Conservation (phyloP, 1,140 invertebrate genomes). For the Oreohelix idahoensis region DNA sequence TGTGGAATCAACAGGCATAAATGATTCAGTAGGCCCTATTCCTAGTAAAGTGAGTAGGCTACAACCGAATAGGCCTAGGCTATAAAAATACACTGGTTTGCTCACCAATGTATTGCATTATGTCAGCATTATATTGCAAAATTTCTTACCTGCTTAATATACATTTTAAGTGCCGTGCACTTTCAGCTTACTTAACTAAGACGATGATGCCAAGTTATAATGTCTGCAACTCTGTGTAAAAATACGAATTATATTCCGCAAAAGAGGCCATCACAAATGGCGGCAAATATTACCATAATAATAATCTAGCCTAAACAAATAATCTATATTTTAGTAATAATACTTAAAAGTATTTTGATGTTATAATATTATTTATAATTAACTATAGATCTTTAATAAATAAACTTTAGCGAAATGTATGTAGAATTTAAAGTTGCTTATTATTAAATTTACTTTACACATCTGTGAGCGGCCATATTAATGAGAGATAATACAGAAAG, state of each 20-base stretch:
- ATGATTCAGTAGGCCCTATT: too few species aligned
- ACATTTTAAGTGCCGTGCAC: slow-evolving; percentile 45
- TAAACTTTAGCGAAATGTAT: background rate
- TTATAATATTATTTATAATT: background rate
- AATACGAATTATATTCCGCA: background rate
- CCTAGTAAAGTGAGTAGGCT: too few species aligned
- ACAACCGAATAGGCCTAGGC: too few species aligned
- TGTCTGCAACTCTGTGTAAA: background rate
- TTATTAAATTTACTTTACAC: background rate
- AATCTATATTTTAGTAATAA: background rate
- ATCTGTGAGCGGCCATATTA: background rate
- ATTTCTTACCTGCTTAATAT: slow-evolving; percentile 55
- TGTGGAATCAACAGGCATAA: too few species aligned
- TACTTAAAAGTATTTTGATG: background rate
- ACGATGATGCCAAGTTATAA: background rate
- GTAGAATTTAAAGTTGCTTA: background rate
- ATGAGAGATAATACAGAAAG: too few species aligned
- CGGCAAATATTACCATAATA: slow-evolving; percentile 52
- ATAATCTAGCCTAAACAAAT: background rate
- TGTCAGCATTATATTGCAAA: background rate
- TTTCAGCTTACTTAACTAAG: background rate
- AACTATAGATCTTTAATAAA: background rate
- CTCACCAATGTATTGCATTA: background rate
- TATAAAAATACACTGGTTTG: background rate
- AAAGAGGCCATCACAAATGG: slow-evolving; percentile 51